Evolutionary conservation across 2,797 vertebrate species (phyloP).

Genomic region (Smutsia temminckii): DNA sequence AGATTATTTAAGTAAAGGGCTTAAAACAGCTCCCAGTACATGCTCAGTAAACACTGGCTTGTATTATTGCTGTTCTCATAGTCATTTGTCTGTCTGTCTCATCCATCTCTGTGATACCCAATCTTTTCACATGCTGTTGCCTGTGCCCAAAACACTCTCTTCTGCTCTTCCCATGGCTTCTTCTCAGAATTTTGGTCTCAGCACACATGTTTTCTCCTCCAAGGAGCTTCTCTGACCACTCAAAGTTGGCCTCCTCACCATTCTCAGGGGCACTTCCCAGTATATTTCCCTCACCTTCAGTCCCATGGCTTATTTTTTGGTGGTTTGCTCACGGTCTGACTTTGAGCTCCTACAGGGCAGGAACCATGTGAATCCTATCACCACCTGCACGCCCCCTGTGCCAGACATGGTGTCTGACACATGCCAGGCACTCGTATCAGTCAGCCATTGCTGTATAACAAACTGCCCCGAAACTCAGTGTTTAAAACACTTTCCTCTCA

Average conservation of each 20-base stretch:
- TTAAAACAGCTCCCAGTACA: not conserved
- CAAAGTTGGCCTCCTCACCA: not conserved
- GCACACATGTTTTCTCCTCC: rapidly evolving
- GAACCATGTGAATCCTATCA: not conserved
- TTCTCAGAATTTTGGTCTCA: not conserved
- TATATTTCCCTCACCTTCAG: not conserved
- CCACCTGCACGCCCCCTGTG: not conserved
- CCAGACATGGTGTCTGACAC: not conserved
- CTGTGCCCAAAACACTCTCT: not conserved
- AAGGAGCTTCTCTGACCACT: not conserved
- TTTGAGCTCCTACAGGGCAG: not conserved
- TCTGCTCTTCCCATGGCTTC: not conserved
- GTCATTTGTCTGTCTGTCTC: not conserved
- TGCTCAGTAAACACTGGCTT: not conserved
- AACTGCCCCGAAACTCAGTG: not conserved
- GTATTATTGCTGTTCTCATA: rapidly evolving
- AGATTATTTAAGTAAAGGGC: not conserved
- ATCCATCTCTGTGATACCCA: not conserved
- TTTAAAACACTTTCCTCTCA: not conserved
- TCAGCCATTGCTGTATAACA: not conserved
- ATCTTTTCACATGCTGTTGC: not conserved
- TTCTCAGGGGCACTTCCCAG: too few relatives aligned
- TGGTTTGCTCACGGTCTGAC: not conserved
- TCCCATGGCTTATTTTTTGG: not conserved
- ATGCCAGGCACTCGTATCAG: not conserved